These are phyloP conservation scores for Phengaris alcon DNA, from an alignment of 2,888 invertebrate genomes.

Conservation along the genomic window DNA sequence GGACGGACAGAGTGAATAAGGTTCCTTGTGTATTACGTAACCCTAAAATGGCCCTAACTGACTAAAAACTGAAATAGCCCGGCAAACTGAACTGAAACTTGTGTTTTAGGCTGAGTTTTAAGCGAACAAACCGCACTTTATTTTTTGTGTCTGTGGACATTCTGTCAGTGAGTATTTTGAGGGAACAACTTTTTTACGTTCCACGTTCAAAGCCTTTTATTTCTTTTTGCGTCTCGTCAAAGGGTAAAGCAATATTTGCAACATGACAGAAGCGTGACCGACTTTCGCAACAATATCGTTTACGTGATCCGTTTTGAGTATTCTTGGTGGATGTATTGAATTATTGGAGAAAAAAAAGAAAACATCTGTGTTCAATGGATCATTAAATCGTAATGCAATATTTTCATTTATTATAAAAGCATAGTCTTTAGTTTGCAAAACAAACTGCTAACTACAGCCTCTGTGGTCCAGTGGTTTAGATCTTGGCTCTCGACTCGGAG, in stretches of 20 bases:
- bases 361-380: background rate
- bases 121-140: background rate
- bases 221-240: constrained; percentile 8
- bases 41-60: too few species aligned
- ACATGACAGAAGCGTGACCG: constrained; percentile 20
- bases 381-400: background rate
- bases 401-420: background rate
- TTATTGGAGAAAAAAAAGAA: constrained; percentile 14
- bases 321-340: background rate
- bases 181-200: constrained; percentile 24
- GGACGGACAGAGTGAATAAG: too few species aligned
- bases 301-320: constrained; percentile 18
- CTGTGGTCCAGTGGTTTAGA: too few species aligned
- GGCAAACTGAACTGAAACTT: constrained; percentile 8
- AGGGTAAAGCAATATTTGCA: constrained; percentile 25
- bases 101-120: background rate
- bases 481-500: too few species aligned
- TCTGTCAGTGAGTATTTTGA: constrained; percentile 15
- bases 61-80: background rate
- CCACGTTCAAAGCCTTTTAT: constrained; percentile 22
- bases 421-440: too few species aligned
- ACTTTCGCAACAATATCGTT: constrained; percentile 22
- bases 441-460: too few species aligned
- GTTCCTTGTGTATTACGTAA: too few species aligned
- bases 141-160: constrained; percentile 27